A percentile compares a stretch with the other conserved stretches of the same genome.
These are phyloP conservation scores for Latrodectus hesperus DNA, from an alignment of 2,888 invertebrate species.

Conservation along the genomic window DNA sequence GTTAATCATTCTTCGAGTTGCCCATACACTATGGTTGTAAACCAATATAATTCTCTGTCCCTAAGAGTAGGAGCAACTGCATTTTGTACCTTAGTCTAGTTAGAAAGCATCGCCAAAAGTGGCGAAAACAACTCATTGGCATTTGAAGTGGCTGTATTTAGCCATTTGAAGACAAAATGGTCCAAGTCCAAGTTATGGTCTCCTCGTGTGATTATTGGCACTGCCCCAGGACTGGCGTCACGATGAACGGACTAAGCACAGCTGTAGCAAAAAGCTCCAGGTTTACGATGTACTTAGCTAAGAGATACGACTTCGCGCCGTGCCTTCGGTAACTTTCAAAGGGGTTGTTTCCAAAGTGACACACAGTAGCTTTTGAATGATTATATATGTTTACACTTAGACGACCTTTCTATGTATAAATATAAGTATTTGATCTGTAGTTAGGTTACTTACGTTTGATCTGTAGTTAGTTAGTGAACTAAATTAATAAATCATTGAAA, in stretches of 20 bases:
- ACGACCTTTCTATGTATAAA: no score
- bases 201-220: constrained; percentile 58
- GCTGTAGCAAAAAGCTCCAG: constrained; percentile 56
- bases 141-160: constrained; percentile 56
- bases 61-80: no score
- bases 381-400: no score
- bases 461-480: no score
- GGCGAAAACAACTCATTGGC: constrained; percentile 14
- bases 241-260: constrained; percentile 41
- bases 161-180: constrained; percentile 35
- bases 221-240: constrained; percentile 41
- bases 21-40: constrained; percentile 28
- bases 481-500: no score
- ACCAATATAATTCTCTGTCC: constrained; percentile 37
- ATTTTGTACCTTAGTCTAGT: not conserved
- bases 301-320: constrained; percentile 64
- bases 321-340: constrained; percentile 4
- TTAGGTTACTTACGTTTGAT: no score
- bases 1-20: constrained; percentile 28
- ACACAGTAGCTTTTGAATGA: no score
- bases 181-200: constrained; percentile 63
- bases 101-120: not conserved
- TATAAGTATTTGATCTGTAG: no score
- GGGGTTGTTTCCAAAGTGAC: constrained; percentile 31
- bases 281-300: constrained; percentile 67